Base-by-base conservation (phyloP, 2,797 vertebrate genomes). In the Gambelia wislizenii region DNA sequence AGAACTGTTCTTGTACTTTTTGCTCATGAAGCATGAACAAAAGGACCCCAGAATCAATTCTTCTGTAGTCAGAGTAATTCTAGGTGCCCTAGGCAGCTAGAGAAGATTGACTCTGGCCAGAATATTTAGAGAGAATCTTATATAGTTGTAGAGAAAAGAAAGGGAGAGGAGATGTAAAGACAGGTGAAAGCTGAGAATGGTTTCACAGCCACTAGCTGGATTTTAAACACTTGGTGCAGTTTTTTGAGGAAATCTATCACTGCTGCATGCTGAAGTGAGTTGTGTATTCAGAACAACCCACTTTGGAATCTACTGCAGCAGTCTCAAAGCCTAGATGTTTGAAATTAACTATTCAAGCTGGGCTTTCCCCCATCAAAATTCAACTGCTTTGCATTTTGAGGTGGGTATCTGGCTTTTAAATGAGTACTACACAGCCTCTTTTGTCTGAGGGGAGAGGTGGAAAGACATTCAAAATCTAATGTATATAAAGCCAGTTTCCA, bases 381-480 rank as follows among this genome's bases (percentile, higher is more conserved):
- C 64, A 89, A 83, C 72, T 42, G 25, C 9, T 74, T 33, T 80
- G 69, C 47, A 42, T 77, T 88, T 88, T 77, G 36, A 89, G 54
- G 54, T 22, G 18, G 54, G 69, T 12, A 36, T 39, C 42, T 75
- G 69, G 83, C 54, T 82, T 79, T 82, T 49, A 59, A 74, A 83
- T 61, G 30, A 42, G 14, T 67, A 27, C 13, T 39, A 10, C 5
- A 8, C 27, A 67, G 47, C 25, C 22, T 75, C 44, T 25, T 77
- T 52, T n/a, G 27, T 77, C 80, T 14, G 25, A 67, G n/a, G 86
- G 49, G 76, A 69, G 74, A n/a, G 42, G 52, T 49, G 49, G 10
- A 67, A 61, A 88, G 10, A 33, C 22, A 3, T 56, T 84, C 36
- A 36, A 67, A 44, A 59, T 13, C 18, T 14, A 69, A 52, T 52